Base-by-base conservation (phyloP, 23 tunicate genomes). In the Pegea sp. region DNA sequence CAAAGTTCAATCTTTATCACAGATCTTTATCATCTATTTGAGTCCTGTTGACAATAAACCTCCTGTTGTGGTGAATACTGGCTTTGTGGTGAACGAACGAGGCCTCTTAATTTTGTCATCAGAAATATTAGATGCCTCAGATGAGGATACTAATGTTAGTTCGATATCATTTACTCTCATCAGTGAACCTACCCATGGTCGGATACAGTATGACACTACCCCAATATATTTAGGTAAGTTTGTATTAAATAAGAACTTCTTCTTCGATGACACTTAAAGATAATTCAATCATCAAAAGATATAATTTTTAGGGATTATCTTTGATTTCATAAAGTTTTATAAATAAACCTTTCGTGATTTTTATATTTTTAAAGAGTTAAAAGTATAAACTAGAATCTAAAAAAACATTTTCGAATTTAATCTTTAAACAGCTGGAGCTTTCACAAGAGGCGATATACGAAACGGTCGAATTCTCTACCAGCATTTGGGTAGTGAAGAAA, bases 41-140 rank as follows among this genome's bases (percentile, higher is more conserved):
- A 68, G 77, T 2, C 98, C 98, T 5, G 90, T 89, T 27, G 90
- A 89, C 69, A 89, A 89, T 70, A 77, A 76, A 57, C 90, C 88
- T 20, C 98, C 98, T 1, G 44, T 63, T 26, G 69, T 89, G 25
- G 79, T 77, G 1, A 89, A 89, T 42, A 89, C 76, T 31, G 98
- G 98, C 2, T 71, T 89, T 29, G 42, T 60, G 29, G 98, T 89
- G 1, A 49, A 51, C 29, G 90, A 89, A 53, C 58, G 90, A 3
- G 74, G 70, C 28, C 61, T 64, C 11, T 44, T 56, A 1, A 26
- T 46, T 32, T 62, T 89, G 0, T 77, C 98, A n/a, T 55, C 76
- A 4, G 98, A 89, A 5, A 63, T 76, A 23, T 44, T 89, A 33
- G 98, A 89, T 23, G 98, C 79, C 4, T 77, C 81, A 5, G 98